Conservation (phyloP, 2,888 invertebrate species). For the Lasioglossum zephyrum region DNA sequence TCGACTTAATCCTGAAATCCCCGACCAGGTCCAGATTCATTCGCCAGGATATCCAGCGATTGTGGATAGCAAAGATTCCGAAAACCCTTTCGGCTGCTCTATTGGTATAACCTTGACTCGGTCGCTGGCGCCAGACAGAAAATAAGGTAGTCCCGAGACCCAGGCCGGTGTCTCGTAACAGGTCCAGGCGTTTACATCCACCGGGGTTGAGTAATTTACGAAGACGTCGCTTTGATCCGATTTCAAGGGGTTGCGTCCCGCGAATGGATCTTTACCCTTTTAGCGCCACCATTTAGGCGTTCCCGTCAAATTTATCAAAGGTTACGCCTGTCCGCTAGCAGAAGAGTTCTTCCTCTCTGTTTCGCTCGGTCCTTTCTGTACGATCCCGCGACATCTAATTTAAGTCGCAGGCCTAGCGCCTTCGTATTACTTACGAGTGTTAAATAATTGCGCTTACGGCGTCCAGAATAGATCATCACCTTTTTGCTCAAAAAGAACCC, state of each 20-base stretch:
- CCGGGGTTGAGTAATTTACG: conserved; percentile 54
- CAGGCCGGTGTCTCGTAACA: conserved; percentile 32
- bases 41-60: conserved; percentile 60
- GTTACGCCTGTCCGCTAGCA: background rate
- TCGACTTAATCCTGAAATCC: conserved; percentile 72
- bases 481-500: background rate
- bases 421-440: conserved; percentile 29
- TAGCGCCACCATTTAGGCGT: conserved; percentile 56
- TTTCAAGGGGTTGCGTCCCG: conserved; percentile 48
- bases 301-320: conserved; percentile 59
- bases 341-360: background rate
- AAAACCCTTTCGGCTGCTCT: conserved; percentile 26
- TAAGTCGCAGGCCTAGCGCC: conserved; percentile 28
- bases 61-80: conserved; percentile 46
- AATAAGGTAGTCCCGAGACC: conserved; percentile 39
- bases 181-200: conserved; percentile 51
- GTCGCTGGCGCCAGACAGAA: conserved; percentile 45
- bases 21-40: conserved; percentile 64
- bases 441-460: conserved; percentile 34
- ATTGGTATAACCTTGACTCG: conserved; percentile 50
- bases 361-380: background rate
- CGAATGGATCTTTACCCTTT: conserved; percentile 52
- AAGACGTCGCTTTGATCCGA: conserved; percentile 59
- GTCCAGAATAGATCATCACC: conserved; percentile 35
- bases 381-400: conserved; percentile 52